Evolutionary conservation across 2,113 vertebrate species (phyloP).

Genomic region (Helogale parvula): DNA sequence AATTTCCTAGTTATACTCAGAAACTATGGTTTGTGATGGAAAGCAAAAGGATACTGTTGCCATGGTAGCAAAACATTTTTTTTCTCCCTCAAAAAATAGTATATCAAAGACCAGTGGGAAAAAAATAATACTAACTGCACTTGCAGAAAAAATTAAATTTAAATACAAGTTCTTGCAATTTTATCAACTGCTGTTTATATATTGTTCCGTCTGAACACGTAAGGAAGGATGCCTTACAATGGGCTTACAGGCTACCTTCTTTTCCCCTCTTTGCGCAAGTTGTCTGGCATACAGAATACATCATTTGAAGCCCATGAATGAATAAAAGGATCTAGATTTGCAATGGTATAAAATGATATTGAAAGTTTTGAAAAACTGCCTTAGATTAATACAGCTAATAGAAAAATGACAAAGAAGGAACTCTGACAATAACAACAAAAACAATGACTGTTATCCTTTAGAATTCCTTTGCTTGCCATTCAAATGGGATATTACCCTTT

Average conservation of each 20-base stretch:
- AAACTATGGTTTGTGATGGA: constrained; percentile 80
- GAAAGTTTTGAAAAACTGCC: constrained; percentile 49
- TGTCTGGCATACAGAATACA: background rate
- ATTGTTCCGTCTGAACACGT: constrained; percentile 33
- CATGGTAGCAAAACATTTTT: constrained; percentile 87
- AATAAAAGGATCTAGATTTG: constrained; percentile 45
- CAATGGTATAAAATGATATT: constrained; percentile 33
- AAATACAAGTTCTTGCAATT: constrained; percentile 67
- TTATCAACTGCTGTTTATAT: constrained; percentile 58
- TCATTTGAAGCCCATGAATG: constrained; percentile 49
- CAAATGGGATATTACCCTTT: constrained; percentile 33
- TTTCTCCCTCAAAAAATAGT: constrained; percentile 83
- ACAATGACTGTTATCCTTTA: background rate
- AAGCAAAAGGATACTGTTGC: constrained; percentile 81
- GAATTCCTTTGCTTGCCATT: constrained; percentile 56
- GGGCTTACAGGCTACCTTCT: constrained; percentile 39
- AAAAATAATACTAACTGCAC: constrained; percentile 70
- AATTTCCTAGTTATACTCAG: constrained; percentile 82
- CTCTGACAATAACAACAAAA: constrained; percentile 15
- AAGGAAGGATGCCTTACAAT: constrained; percentile 45
- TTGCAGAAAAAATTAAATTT: constrained; percentile 75
- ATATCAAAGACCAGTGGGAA: constrained; percentile 78
- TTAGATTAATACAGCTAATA: constrained; percentile 34
- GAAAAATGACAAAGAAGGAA: constrained; percentile 29
- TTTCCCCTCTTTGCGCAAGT: background rate